Evolutionary conservation across 2,888 invertebrate genomes (phyloP).

Genomic region (Bembecia ichneumoniformis): DNA sequence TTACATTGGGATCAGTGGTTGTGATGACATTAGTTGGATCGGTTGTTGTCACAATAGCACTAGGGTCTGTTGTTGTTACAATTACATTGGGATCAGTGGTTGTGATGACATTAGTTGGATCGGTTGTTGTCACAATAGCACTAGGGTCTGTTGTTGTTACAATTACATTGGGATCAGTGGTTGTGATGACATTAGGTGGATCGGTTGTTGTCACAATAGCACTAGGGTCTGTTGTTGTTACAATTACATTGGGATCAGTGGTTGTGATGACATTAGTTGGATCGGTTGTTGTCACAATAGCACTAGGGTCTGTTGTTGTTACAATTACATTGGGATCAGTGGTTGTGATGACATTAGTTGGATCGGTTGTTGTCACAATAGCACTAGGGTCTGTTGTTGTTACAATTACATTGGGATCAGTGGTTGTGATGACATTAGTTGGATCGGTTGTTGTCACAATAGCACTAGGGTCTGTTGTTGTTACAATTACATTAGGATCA

Average conservation of each 20-base stretch:
- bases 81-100: slow-evolving; percentile 5
- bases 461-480: slow-evolving; percentile 3
- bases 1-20: slow-evolving; percentile 1
- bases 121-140: slow-evolving; percentile 2
- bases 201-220: slow-evolving; percentile 1
- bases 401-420: too few relatives aligned
- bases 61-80: background rate
- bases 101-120: background rate
- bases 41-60: background rate
- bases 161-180: slow-evolving; percentile 4
- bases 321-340: slow-evolving; percentile 4
- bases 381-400: slow-evolving; percentile 3
- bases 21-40: slow-evolving; percentile 3
- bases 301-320: background rate
- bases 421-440: background rate
- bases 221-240: slow-evolving; percentile 3
- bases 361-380: slow-evolving; percentile 2
- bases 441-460: background rate
- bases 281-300: background rate
- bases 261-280: slow-evolving; percentile 4
- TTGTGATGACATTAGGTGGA: background rate
- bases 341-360: slow-evolving; percentile 1
- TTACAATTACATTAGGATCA: background rate
- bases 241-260: slow-evolving; percentile 1
- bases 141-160: slow-evolving; percentile 1